Evolutionary conservation across 2,888 invertebrate species (phyloP).

Genomic region (Eilema sororculum): DNA sequence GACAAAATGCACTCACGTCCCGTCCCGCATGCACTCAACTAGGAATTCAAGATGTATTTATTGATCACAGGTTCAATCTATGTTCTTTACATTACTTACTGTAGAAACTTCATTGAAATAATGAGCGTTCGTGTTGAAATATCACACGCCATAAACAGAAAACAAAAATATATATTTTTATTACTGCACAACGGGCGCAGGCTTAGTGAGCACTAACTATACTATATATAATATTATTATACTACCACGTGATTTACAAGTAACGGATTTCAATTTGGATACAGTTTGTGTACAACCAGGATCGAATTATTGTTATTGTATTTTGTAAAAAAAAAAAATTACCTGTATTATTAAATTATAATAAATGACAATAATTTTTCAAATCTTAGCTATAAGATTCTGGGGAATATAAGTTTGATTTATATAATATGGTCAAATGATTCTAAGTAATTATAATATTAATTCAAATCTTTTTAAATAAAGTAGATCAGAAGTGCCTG

Average conservation of each 20-base stretch:
- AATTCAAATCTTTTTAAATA: too few species aligned
- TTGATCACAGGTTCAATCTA: conserved; percentile 71
- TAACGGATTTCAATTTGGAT: background rate
- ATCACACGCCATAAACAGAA: background rate
- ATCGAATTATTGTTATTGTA: too few species aligned
- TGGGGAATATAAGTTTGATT: too few species aligned
- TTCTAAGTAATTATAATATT: too few species aligned
- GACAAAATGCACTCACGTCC: conserved; percentile 84
- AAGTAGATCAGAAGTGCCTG: too few species aligned
- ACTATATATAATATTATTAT: background rate
- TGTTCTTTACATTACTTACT: conserved; percentile 51
- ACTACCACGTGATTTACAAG: background rate
- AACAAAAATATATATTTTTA: background rate
- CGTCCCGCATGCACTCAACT: conserved; percentile 70
- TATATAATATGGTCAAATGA: too few species aligned
- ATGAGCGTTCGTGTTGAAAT: background rate
- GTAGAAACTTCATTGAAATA: conserved; percentile 31
- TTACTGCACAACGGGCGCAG: conserved; percentile 9
- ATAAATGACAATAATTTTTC: too few species aligned
- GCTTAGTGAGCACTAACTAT: background rate
- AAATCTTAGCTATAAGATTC: too few species aligned
- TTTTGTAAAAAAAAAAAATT: too few species aligned
- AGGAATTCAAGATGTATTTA: conserved; percentile 75
- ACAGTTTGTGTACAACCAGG: background rate
- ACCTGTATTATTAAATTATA: too few species aligned